These are phyloP conservation scores for Tinea semifulvella DNA, from an alignment of 2,888 invertebrate genomes.

Conservation along the genomic window DNA sequence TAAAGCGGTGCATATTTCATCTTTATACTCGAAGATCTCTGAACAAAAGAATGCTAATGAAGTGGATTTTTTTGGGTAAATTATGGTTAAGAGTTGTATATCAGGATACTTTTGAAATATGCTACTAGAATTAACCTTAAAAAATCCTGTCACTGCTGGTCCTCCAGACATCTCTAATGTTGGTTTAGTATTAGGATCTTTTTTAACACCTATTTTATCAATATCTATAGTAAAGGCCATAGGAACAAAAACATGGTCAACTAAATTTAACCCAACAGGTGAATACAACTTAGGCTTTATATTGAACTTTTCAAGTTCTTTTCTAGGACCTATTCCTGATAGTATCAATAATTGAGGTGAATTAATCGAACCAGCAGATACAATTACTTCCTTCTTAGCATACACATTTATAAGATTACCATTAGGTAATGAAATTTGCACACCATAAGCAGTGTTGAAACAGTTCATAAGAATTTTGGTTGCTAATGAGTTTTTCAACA, in stretches of 20 bases:
- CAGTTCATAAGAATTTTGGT: conserved; percentile 68
- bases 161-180: neutral
- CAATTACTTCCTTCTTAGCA: conserved; percentile 79
- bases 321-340: conserved; percentile 77
- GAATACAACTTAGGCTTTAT: conserved; percentile 76
- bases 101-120: conserved; percentile 8
- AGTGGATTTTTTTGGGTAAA: conserved; percentile 12
- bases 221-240: conserved; percentile 22
- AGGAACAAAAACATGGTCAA: conserved; percentile 65
- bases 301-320: conserved; percentile 65
- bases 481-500: conserved; percentile 76
- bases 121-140: conserved; percentile 7
- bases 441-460: conserved; percentile 66
- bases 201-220: neutral
- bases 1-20: neutral
- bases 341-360: conserved; percentile 88
- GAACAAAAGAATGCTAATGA: neutral
- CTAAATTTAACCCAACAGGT: conserved; percentile 79
- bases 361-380: conserved; percentile 84
- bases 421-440: conserved; percentile 71
- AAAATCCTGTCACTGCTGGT: conserved; percentile 3
- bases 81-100: neutral
- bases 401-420: conserved; percentile 69
- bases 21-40: conserved; percentile 1
- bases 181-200: neutral